Conservation (phyloP, 2,888 invertebrate species). For the Ferdinandea cuprea region DNA sequence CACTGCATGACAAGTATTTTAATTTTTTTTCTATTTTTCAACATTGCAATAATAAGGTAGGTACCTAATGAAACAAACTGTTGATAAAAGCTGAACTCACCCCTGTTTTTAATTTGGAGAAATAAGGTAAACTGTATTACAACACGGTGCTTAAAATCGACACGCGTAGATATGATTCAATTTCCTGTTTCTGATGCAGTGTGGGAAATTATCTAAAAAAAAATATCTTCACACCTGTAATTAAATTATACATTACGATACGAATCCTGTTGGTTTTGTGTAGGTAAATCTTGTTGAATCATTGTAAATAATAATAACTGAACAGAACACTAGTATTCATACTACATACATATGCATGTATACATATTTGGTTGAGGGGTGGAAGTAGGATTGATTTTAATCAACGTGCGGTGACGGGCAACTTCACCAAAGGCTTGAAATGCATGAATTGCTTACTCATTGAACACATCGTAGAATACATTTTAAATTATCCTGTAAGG, state of each 20-base stretch:
- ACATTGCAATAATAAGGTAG: too few species aligned
- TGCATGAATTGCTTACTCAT: constrained; percentile 23
- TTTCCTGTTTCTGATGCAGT: constrained; percentile 39
- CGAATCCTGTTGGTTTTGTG: constrained; percentile 54
- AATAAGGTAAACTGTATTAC: neutral
- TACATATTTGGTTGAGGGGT: constrained; percentile 50
- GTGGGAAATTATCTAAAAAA: constrained; percentile 51
- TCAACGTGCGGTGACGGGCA: constrained; percentile 28
- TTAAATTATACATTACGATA: constrained; percentile 43
- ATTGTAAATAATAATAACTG: constrained; percentile 63
- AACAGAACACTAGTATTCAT: constrained; percentile 31
- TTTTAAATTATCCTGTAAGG: constrained; percentile 28
- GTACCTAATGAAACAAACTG: too few species aligned
- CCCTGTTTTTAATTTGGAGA: constrained; percentile 1
- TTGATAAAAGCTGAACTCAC: constrained; percentile 7
- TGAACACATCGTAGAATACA: constrained; percentile 1
- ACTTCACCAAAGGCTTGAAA: constrained; percentile 6
- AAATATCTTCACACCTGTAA: constrained; percentile 71
- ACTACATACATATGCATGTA: too few species aligned
- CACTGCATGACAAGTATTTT: neutral
- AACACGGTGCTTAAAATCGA: constrained; percentile 26
- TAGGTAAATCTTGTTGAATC: constrained; percentile 65
- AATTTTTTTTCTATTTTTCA: neutral
- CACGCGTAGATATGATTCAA: constrained; percentile 44
- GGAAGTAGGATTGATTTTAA: constrained; percentile 48